Conservation (phyloP, 2,113 vertebrate genomes). For the Aspidoscelis tigris region DNA sequence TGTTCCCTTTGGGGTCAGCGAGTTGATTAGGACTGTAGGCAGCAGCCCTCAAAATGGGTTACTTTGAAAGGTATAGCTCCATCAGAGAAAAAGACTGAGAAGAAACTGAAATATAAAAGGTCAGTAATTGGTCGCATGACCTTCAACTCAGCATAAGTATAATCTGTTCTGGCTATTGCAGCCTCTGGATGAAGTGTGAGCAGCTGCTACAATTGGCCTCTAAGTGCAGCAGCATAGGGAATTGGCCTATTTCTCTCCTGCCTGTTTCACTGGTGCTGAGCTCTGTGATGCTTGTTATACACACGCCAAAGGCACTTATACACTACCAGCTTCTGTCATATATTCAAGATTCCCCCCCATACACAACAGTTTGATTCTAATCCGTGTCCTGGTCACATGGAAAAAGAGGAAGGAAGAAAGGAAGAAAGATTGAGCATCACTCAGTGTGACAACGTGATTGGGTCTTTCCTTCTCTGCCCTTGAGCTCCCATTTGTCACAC, state of each 20-base stretch:
- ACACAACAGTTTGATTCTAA: constrained; percentile 1
- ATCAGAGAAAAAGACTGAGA: not conserved
- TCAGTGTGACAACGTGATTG: constrained; percentile 9
- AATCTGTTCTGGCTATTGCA: not conserved
- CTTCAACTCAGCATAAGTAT: not conserved
- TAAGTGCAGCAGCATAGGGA: not conserved
- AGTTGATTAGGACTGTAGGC: not conserved
- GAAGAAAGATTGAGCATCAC: not conserved
- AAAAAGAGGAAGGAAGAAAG: not conserved
- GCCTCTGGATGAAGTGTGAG: constrained; percentile 9
- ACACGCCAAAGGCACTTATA: not conserved
- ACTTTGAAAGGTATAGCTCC: not conserved
- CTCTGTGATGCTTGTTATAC: not conserved
- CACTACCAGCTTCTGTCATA: not conserved
- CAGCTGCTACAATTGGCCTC: not conserved
- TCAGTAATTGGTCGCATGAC: not conserved
- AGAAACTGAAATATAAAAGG: not conserved
- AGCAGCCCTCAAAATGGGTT: not conserved
- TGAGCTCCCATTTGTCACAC: not conserved
- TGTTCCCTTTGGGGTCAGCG: not conserved
- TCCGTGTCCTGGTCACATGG: constrained; percentile 8
- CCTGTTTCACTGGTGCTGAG: not conserved
- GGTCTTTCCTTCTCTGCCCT: constrained; percentile 10
- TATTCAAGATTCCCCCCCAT: constrained; percentile 2
- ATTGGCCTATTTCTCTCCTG: not conserved